Percentiles rank a stretch among this genome's conserved stretches.
phyloP scores from a whole-genome alignment of 2,113 vertebrate genomes.

The Rissa tridactyla region DNA sequence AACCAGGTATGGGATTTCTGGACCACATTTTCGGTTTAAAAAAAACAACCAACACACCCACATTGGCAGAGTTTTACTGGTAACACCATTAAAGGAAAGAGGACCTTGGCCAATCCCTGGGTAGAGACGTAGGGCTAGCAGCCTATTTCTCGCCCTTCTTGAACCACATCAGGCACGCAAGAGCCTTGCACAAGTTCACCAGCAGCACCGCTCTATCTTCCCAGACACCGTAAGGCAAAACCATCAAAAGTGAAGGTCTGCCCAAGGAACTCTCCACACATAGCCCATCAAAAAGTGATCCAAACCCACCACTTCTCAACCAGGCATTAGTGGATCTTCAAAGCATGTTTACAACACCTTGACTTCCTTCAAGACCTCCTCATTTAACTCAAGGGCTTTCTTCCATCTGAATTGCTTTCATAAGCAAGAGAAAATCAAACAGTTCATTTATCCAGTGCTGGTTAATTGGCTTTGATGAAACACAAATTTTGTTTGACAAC shows the following conservation, averaged over 20 bases:
- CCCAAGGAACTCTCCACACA: rapidly evolving
- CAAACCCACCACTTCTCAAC: neutral
- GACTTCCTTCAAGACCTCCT: neutral
- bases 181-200: neutral
- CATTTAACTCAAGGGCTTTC: neutral
- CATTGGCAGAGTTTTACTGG: neutral
- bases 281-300: neutral
- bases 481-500: neutral
- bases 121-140: neutral
- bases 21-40: neutral
- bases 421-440: neutral
- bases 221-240: neutral
- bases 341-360: neutral
- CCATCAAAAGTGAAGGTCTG: neutral
- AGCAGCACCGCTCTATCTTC: neutral
- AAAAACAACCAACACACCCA: neutral
- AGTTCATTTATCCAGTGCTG: neutral
- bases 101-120: neutral
- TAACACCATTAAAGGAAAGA: neutral
- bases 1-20: neutral
- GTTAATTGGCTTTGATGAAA: neutral
- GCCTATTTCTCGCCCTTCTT: neutral
- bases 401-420: neutral
- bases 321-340: neutral
- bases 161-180: neutral